Percentiles rank a stretch among this genome's conserved stretches.
These are phyloP conservation scores for Conops quadrifasciatus DNA, from an alignment of 2,888 invertebrate species.

Conservation along the genomic window DNA sequence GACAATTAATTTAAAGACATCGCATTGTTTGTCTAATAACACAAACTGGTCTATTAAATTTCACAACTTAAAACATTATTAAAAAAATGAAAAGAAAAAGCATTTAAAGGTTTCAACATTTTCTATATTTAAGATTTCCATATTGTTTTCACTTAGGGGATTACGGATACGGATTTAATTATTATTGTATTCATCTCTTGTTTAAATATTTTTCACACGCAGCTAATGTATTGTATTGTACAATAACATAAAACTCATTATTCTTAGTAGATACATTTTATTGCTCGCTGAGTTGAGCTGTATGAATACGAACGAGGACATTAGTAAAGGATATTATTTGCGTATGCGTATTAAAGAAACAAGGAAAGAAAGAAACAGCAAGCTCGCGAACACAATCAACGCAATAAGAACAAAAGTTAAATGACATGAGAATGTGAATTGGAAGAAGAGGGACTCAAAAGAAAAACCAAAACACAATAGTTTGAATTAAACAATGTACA, in stretches of 20 bases:
- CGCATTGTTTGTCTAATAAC: too few species aligned
- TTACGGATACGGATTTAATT: too few species aligned
- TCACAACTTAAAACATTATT: too few species aligned
- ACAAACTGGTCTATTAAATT: too few species aligned
- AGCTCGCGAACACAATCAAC: neutral
- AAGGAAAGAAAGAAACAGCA: neutral
- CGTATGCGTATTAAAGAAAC: slow-evolving; percentile 24
- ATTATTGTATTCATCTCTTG: neutral
- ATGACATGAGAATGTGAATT: neutral
- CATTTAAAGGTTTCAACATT: too few species aligned
- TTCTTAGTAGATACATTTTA: neutral
- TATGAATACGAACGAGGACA: slow-evolving; percentile 27
- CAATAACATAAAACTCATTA: neutral
- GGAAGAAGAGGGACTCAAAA: neutral
- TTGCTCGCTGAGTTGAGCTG: slow-evolving; percentile 5
- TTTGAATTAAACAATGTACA: slow-evolving; percentile 10
- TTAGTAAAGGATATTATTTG: slow-evolving; percentile 27
- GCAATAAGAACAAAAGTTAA: neutral
- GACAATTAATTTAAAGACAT: too few species aligned
- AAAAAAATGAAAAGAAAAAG: too few species aligned
- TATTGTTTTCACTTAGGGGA: too few species aligned
- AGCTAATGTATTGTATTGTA: neutral
- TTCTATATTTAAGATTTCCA: too few species aligned
- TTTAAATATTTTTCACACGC: too few species aligned
- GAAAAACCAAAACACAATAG: neutral